Evolutionary conservation across 2,113 vertebrate species (phyloP).

Genomic region (Hippopotamus amphibius): DNA sequence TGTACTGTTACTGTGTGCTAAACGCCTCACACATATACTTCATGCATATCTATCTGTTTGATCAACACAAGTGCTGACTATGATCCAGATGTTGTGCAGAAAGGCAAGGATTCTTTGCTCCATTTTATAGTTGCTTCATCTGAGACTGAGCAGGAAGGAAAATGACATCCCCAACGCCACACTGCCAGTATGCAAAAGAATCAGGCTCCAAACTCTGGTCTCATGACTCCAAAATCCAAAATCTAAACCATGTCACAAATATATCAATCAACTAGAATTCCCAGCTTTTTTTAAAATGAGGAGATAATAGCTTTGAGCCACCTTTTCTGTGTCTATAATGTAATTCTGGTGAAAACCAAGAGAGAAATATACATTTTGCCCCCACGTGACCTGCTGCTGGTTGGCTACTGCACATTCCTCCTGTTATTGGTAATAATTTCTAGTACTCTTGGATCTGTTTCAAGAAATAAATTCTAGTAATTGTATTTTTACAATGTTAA

Average conservation of each 20-base stretch:
- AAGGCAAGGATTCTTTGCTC: background rate
- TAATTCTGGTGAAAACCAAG: constrained; percentile 21
- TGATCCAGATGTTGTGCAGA: background rate
- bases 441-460: constrained; percentile 63
- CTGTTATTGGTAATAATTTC: constrained; percentile 45
- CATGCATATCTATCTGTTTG: background rate
- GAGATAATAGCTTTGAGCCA: background rate
- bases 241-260: background rate
- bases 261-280: background rate
- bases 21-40: background rate
- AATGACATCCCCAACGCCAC: background rate
- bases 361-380: background rate
- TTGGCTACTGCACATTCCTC: background rate
- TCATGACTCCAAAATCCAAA: background rate
- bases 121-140: constrained; percentile 21
- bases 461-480: constrained; percentile 77
- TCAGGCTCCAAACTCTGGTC: background rate
- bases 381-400: background rate
- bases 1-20: background rate
- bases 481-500: constrained; percentile 70
- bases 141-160: background rate
- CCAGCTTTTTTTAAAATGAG: constrained; percentile 18
- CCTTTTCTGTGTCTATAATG: background rate
- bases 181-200: background rate
- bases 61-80: background rate